phyloP scores from a whole-genome alignment of 1,140 invertebrate genomes.

The Trichoplusia ni region DNA sequence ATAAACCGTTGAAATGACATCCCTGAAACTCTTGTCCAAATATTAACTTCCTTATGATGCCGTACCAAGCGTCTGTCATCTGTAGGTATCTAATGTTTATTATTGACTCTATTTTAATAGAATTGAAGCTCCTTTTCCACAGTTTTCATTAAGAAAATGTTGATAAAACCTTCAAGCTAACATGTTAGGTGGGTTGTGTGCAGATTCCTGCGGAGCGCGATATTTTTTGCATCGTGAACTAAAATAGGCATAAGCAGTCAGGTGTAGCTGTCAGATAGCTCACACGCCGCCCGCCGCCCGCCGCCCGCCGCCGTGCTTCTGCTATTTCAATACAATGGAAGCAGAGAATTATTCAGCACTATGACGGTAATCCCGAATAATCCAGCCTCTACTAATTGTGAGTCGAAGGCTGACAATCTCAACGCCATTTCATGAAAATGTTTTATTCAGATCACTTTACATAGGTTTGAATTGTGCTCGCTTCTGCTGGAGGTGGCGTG shows the following conservation, averaged over 20 bases:
- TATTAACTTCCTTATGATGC: too few species aligned
- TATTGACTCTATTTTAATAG: too few species aligned
- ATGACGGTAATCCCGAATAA: conserved; percentile 23
- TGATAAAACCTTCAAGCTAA: too few species aligned
- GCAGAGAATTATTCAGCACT: conserved; percentile 10
- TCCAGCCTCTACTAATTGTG: background rate
- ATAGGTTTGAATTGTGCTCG: conserved; percentile 1
- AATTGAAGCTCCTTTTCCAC: too few species aligned
- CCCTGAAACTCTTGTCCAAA: too few species aligned
- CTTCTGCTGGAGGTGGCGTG: background rate
- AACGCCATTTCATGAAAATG: background rate
- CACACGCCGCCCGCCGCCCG: background rate
- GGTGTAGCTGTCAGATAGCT: background rate
- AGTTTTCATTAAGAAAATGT: too few species aligned
- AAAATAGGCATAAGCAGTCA: background rate
- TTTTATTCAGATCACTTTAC: conserved; percentile 15
- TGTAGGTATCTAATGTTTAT: too few species aligned
- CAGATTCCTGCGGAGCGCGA: too few species aligned
- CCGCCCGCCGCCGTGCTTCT: background rate
- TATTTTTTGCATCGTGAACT: background rate
- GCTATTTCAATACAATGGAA: conserved; percentile 17
- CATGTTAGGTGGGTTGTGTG: too few species aligned
- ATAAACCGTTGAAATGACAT: too few species aligned
- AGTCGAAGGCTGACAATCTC: background rate
- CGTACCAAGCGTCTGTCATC: too few species aligned